Base-by-base conservation (phyloP, 2,797 vertebrate genomes). In the Silurus aristotelis region DNA sequence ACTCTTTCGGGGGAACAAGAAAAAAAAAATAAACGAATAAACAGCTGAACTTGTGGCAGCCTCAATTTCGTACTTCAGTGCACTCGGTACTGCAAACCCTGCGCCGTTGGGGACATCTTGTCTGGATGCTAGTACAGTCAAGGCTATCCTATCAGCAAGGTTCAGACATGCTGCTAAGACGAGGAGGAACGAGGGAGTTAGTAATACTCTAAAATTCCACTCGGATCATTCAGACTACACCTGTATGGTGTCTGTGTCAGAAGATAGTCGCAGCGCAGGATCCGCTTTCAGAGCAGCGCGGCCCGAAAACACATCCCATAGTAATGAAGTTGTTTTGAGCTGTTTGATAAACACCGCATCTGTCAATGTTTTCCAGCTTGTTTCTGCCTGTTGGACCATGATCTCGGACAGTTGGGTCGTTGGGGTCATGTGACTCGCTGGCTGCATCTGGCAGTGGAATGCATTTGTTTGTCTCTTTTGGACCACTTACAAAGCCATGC, bases 391-490 rank as follows among this genome's bases (percentile, higher is more conserved):
- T 58, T 63, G 78, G 70, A n/a, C 58, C 43, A 2, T 8, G 75
- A 87, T 22, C 85, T 63, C 6, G 9, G 48, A 79, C 60, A 3
- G 43, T 56, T 20, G 27, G 48, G 48, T 87, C 84, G 67, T 71
- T 38, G 55, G 83, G 88, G 80, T 88, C 70, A 87, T 80, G 86
- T 55, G 84, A 84, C 85, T 72, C 63, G 84, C 22, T 63, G 84
- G 48, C 87, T 92, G 90, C 93, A 93, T 93, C 92, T 94, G 93
- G 86, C 77, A 6, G 10, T 64, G 85, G 87, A 85, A 89, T 90
- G 83, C 89, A 88, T 91, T 91, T 88, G 90, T 91, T 89, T 92
- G 91, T 91, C 93, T 91, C 90, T 87, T 87, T 91, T 92, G 91
- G 93, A 91, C 90, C 70, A 19, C 56, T 87, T 79, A 88, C 92